Conservation (phyloP, 2,113 vertebrate genomes). For the Catagonus wagneri region DNA sequence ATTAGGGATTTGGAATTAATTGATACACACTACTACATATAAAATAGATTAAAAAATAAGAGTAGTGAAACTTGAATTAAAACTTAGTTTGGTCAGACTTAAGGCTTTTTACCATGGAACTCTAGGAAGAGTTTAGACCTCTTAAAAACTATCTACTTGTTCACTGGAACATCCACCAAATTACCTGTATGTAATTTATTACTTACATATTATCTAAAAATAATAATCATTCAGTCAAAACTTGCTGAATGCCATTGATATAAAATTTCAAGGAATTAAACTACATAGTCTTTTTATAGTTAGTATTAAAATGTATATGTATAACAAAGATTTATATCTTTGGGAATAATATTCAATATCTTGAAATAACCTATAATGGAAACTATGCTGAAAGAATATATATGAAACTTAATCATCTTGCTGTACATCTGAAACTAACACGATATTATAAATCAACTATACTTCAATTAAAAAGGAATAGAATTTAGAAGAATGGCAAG, state of each 20-base stretch:
- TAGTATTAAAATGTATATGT: no score
- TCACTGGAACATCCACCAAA: background rate
- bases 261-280: background rate
- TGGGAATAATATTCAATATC: no score
- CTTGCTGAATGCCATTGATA: background rate
- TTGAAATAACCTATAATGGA: no score
- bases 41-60: no score
- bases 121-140: background rate
- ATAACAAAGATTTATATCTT: no score
- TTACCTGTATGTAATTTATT: background rate
- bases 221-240: background rate
- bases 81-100: background rate
- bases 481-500: background rate
- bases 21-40: no score
- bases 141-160: background rate
- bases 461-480: background rate
- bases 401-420: no score
- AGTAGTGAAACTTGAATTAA: background rate
- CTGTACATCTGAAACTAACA: no score
- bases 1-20: no score
- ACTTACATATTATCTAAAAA: background rate
- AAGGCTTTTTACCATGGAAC: background rate
- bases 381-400: no score
- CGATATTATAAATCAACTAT: no score
- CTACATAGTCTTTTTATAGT: background rate